These are phyloP conservation scores for Poeciliopsis prolifica DNA, from an alignment of 2,113 vertebrate species.

Conservation along the genomic window DNA sequence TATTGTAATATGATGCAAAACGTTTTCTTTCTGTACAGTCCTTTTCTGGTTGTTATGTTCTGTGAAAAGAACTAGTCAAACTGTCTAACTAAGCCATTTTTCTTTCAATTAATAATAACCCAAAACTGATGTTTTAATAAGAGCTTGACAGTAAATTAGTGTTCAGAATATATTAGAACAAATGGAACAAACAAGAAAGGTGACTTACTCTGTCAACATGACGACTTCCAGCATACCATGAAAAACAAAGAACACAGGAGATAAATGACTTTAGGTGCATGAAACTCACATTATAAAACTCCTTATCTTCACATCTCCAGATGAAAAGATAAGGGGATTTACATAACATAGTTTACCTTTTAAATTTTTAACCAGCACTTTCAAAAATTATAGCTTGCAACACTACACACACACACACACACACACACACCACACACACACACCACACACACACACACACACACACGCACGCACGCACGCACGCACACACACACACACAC, in stretches of 20 bases:
- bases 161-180: neutral
- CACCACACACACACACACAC: no score
- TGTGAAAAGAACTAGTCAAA: neutral
- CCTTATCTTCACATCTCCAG: neutral
- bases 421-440: no score
- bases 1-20: neutral
- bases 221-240: conserved; percentile 52
- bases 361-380: neutral
- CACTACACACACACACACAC: neutral
- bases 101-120: neutral
- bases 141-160: neutral
- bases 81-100: no score
- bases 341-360: neutral
- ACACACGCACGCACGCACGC: neutral
- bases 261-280: neutral
- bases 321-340: neutral
- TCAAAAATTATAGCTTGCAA: neutral
- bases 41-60: neutral
- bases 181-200: conserved; percentile 10
- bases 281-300: neutral
- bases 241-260: conserved; percentile 23
- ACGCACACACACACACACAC: neutral
- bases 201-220: conserved; percentile 68
- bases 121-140: neutral
- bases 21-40: neutral